A percentile compares a stretch with the other conserved stretches of the same genome.
Evolutionary conservation across 2,888 invertebrate species (phyloP).

Genomic region (Drosophila anomalata): DNA sequence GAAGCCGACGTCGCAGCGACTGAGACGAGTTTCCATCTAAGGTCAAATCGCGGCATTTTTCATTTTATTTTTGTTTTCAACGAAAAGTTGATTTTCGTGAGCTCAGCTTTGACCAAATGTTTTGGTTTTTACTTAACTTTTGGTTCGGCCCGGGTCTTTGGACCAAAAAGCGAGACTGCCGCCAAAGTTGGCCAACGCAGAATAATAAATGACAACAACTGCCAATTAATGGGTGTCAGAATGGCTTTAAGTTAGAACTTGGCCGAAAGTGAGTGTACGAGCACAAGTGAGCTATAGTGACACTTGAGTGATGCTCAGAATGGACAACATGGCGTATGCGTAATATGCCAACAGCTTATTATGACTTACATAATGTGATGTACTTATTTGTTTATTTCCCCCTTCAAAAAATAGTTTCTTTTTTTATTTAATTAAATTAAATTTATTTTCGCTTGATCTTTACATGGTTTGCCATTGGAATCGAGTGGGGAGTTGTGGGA

Average conservation of each 20-base stretch:
- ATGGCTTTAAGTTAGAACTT: conserved; percentile 32
- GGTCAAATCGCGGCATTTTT: conserved; percentile 74
- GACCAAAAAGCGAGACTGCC: conserved; percentile 33
- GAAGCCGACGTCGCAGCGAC: conserved; percentile 55
- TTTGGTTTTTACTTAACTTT: conserved; percentile 38
- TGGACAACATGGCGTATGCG: conserved; percentile 47
- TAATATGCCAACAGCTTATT: conserved; percentile 4
- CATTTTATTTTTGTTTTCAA: conserved; percentile 49
- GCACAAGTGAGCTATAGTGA: not conserved
- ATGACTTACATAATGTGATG: conserved; percentile 29
- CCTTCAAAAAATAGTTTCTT: not conserved
- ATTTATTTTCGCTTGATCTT: conserved; percentile 49
- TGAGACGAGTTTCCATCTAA: conserved; percentile 75
- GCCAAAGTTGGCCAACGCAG: conserved; percentile 26
- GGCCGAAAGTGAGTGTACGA: conserved; percentile 21
- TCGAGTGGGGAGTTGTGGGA: conserved; percentile 40
- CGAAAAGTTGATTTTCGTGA: conserved; percentile 74
- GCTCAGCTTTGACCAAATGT: conserved; percentile 62
- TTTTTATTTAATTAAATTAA: conserved; percentile 49
- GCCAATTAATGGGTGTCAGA: conserved; percentile 60
- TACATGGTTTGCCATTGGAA: conserved; percentile 41
- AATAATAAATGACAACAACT: conserved; percentile 53
- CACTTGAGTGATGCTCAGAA: conserved; percentile 23
- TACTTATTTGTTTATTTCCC: conserved; percentile 7
- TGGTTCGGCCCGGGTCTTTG: conserved; percentile 19